A percentile compares a stretch with the other conserved stretches of the same genome.
phyloP scores from a whole-genome alignment of 2,113 vertebrate species.

The Mola mola region DNA sequence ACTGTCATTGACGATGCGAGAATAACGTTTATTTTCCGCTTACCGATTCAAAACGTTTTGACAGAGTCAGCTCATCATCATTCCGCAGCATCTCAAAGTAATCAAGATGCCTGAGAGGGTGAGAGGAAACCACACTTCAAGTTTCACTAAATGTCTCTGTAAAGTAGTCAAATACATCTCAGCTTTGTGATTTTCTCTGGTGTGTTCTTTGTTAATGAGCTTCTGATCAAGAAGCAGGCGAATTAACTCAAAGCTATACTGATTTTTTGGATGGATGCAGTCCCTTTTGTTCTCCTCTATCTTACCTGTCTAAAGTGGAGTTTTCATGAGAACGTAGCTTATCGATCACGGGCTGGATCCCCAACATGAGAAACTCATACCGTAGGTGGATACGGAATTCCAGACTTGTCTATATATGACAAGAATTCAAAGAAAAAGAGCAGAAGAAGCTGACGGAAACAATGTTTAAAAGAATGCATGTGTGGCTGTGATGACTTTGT shows the following conservation, averaged over 20 bases:
- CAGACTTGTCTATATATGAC: slow-evolving; percentile 86
- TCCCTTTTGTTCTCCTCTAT: neutral
- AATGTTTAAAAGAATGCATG: neutral
- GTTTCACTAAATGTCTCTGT: too few species aligned
- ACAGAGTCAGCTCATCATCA: slow-evolving; percentile 96
- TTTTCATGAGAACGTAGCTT: slow-evolving; percentile 97
- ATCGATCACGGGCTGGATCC: slow-evolving; percentile 98
- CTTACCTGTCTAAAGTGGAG: slow-evolving; percentile 95
- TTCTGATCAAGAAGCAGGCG: neutral
- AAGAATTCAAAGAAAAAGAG: neutral
- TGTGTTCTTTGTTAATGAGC: too few species aligned
- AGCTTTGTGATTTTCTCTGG: too few species aligned
- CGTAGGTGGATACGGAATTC: slow-evolving; percentile 98
- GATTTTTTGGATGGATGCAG: too few species aligned
- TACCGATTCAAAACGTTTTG: slow-evolving; percentile 95
- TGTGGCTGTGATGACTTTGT: neutral
- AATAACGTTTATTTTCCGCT: neutral
- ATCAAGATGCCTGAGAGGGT: slow-evolving; percentile 90
- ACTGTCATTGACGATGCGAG: neutral
- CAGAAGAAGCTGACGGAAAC: neutral
- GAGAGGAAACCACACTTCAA: too few species aligned
- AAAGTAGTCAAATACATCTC: too few species aligned
- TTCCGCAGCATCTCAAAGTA: slow-evolving; percentile 99
- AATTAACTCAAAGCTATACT: neutral
- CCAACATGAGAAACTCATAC: slow-evolving; percentile 98